Base-by-base conservation (phyloP, 2,113 vertebrate genomes). In the Pseudonaja textilis region DNA sequence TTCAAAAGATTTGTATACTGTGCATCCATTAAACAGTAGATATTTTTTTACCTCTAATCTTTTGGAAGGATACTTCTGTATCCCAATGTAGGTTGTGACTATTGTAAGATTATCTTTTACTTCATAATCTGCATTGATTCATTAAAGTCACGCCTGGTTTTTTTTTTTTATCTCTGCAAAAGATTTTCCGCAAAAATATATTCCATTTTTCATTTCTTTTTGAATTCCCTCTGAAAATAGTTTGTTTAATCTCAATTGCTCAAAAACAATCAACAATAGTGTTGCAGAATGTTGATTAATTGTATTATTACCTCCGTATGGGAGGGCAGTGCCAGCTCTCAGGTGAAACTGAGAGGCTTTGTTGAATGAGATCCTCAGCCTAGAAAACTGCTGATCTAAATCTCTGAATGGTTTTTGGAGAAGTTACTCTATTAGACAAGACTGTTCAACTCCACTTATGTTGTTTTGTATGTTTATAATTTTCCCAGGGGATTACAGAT, bases 401-500 rank as follows among this genome's bases (percentile, higher is more conserved):
- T 25, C 42, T 69, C 25, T 42, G 3, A 91, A 90, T 5, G 42
- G 10, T n/a, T 85, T 47, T 85, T 20, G 47, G 0, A 0, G n/a
- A 4, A 74, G 0, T 59, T 29, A 3, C 14, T 94, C 11, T 23
- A 92, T 22, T 88, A 42, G 52, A 81, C 64, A 88, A 61, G 34
- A 93, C 25, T 4, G 22, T 88, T 88, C 14, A 91, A 61, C 69
- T 93, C 88, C 50, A 25, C 0, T 23, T 50, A 81, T 11, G 3
- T 23, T 29, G 0, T 92, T 50, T 93, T 8, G 54, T 55, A 86
- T 93, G 69, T 56, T 52, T 87, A 14, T 95, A 91, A 55, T 89
- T 94, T 88, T 56, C 54, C 1, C 0, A 99, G 99, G 99, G 99
- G 3, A 98, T 99, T 90, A 98, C 99, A 0, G 99, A 99, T 96